Percentiles rank a stretch among this genome's conserved stretches.
These are phyloP conservation scores for Lycopodina hypogea DNA, from an alignment of 37 sponge, comb jelly and placozoan species.

Conservation along the genomic window DNA sequence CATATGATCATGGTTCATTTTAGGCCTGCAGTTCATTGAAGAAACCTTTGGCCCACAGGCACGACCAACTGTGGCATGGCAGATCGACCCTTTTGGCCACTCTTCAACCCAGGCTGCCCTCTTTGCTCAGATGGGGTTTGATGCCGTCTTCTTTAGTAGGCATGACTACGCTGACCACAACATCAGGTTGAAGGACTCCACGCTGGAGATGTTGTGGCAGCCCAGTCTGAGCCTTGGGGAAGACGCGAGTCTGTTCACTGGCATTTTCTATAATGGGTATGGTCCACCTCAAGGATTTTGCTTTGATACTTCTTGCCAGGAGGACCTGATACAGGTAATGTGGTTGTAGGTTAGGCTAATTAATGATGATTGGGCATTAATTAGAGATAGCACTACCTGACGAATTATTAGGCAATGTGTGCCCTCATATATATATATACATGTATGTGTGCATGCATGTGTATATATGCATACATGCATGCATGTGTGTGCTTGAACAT, in stretches of 20 bases:
- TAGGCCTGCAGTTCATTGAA: constrained; percentile 38
- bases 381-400: constrained; percentile 53
- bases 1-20: too few relatives aligned
- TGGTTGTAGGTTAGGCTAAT: too few relatives aligned
- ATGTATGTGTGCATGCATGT: background rate
- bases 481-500: too few relatives aligned
- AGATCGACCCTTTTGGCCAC: constrained; percentile 88
- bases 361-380: too few relatives aligned
- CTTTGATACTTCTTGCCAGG: constrained; percentile 76
- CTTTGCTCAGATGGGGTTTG: constrained; percentile 77
- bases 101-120: constrained; percentile 69
- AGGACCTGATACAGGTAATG: constrained; percentile 69
- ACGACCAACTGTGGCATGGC: constrained; percentile 75
- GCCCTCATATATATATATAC: too few relatives aligned
- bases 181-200: constrained; percentile 28
- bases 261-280: constrained; percentile 69
- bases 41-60: constrained; percentile 65
- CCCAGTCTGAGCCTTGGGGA: constrained; percentile 61
- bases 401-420: background rate
- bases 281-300: constrained; percentile 85
- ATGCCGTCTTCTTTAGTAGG: constrained; percentile 90
- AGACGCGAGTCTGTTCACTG: constrained; percentile 80
- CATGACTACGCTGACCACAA: constrained; percentile 85
- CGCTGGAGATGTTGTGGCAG: constrained; percentile 85
- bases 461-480: too few relatives aligned